A percentile compares a stretch with the other conserved stretches of the same genome.
phyloP scores from a whole-genome alignment of 2,113 vertebrate genomes.

The Serilophus lunatus region DNA sequence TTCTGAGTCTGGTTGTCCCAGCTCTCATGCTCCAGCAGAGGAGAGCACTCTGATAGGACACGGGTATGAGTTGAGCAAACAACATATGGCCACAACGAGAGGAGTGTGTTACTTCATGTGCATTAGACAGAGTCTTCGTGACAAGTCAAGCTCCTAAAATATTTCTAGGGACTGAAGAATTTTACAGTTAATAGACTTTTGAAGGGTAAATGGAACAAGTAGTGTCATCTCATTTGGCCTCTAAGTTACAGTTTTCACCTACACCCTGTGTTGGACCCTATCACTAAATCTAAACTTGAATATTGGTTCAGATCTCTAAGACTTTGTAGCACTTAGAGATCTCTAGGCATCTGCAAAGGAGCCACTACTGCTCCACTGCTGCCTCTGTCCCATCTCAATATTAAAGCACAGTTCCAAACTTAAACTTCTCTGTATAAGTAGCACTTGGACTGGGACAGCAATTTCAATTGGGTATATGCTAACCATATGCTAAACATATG shows the following conservation, averaged over 20 bases:
- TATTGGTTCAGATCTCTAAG: neutral
- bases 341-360: neutral
- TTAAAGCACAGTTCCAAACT: neutral
- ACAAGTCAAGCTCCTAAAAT: neutral
- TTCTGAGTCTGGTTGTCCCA: neutral
- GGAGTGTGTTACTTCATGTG: neutral
- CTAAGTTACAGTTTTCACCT: neutral
- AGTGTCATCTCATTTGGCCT: neutral
- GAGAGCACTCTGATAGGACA: rapidly evolving
- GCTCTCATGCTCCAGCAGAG: neutral
- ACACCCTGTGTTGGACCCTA: neutral
- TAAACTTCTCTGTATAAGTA: neutral
- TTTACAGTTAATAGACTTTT: neutral
- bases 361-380: neutral
- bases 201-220: neutral
- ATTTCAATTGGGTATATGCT: neutral
- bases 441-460: neutral
- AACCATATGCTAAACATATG: neutral
- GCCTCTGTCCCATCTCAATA: neutral
- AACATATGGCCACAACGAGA: neutral
- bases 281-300: neutral
- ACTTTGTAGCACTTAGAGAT: neutral
- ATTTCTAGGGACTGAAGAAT: neutral
- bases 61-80: neutral
- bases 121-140: neutral